Evolutionary conservation across 2,888 invertebrate genomes (phyloP).

Genomic region (Coecobrya sp.): DNA sequence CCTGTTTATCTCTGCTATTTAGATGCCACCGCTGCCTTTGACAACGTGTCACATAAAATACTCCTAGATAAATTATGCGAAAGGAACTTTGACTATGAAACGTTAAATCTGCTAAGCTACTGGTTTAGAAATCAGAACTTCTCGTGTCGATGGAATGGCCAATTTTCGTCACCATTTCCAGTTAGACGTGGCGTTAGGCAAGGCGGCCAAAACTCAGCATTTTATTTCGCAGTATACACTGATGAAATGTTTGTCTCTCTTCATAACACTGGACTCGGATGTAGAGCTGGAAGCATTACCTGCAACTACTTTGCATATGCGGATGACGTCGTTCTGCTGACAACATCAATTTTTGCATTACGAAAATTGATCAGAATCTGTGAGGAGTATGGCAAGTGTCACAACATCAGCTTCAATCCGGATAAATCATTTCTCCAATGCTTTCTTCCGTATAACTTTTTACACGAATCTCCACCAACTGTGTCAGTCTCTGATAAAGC

Average conservation of each 20-base stretch:
- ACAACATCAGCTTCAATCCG: constrained; percentile 33
- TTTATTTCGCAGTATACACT: background rate
- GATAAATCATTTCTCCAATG: constrained; percentile 16
- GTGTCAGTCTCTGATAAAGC: background rate
- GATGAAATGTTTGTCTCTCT: background rate
- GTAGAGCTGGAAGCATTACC: background rate
- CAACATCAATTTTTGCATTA: background rate
- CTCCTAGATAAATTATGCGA: constrained; percentile 36
- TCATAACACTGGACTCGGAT: constrained; percentile 3
- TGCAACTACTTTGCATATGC: constrained; percentile 37
- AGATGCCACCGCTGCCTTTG: constrained; percentile 54
- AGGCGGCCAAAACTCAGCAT: background rate
- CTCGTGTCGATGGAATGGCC: background rate
- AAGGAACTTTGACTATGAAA: background rate
- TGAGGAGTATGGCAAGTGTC: background rate
- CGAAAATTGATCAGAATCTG: constrained; percentile 28
- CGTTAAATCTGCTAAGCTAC: background rate
- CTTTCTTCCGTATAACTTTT: background rate
- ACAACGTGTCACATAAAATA: background rate
- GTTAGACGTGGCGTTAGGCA: constrained; percentile 16
- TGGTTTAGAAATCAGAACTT: constrained; percentile 59
- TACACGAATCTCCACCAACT: background rate
- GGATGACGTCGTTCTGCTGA: background rate
- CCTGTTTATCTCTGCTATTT: constrained; percentile 43
- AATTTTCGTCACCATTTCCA: background rate